These are phyloP conservation scores for Tachystola acroxantha DNA, from an alignment of 2,888 invertebrate species.

Conservation along the genomic window DNA sequence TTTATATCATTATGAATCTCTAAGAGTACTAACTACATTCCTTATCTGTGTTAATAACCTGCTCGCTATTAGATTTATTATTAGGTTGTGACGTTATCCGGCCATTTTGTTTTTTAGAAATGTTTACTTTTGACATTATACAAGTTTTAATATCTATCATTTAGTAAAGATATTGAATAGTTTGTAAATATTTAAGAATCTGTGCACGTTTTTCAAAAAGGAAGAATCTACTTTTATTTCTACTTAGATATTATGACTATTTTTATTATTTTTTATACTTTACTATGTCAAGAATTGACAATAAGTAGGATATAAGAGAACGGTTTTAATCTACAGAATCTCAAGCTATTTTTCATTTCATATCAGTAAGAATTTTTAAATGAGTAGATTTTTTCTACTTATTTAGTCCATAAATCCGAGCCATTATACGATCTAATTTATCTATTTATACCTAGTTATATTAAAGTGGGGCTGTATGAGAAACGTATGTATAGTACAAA, in stretches of 20 bases:
- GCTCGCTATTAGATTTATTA: conserved; percentile 21
- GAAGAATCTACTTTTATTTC: too few species aligned
- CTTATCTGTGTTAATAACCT: conserved; percentile 16
- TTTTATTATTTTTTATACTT: conserved; percentile 15
- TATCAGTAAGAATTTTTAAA: conserved; percentile 37
- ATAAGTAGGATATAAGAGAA: conserved; percentile 36
- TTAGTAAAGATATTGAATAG: too few species aligned
- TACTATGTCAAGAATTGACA: conserved; percentile 43
- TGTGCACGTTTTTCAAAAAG: too few species aligned
- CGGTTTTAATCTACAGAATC: conserved; percentile 16
- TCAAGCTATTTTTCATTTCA: conserved; percentile 23
- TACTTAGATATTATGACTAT: conserved; percentile 12
- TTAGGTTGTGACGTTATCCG: conserved; percentile 49
- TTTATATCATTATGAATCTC: conserved; percentile 11
- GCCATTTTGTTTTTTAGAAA: conserved; percentile 27
- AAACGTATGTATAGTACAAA: too few species aligned
- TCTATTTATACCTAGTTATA: neutral
- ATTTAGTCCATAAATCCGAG: conserved; percentile 60
- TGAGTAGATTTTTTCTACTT: conserved; percentile 18
- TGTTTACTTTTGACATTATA: conserved; percentile 5
- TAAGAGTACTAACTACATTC: conserved; percentile 12
- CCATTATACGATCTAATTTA: conserved; percentile 38
- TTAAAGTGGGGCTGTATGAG: conserved; percentile 9
- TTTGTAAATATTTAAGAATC: too few species aligned
- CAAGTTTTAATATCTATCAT: too few species aligned